A percentile compares a stretch with the other conserved stretches of the same genome.
These are phyloP conservation scores for Dicyrtomina minuta DNA, from an alignment of 2,888 invertebrate genomes.

Conservation along the genomic window DNA sequence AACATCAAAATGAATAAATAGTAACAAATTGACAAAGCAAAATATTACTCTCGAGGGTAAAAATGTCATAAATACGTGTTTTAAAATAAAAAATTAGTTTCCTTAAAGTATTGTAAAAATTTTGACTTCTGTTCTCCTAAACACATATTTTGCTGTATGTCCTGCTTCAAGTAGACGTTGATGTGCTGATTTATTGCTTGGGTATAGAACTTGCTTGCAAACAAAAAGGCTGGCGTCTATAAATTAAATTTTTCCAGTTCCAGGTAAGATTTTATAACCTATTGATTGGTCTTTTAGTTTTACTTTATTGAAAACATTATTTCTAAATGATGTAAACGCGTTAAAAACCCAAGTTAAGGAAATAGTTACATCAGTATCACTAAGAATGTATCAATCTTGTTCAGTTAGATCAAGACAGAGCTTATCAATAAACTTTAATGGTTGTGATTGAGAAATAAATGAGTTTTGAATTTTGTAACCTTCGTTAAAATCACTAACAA, in stretches of 20 bases:
- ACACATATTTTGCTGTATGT: conserved; percentile 22
- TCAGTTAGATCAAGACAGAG: conserved; percentile 13
- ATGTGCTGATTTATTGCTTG: conserved; percentile 45
- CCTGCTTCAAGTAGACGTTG: conserved; percentile 36
- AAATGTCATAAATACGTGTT: conserved; percentile 54
- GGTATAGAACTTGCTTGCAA: conserved; percentile 43
- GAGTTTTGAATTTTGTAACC: neutral
- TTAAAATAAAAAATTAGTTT: conserved; percentile 52
- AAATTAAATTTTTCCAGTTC: conserved; percentile 39
- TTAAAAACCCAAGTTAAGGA: no score
- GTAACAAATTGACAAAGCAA: conserved; percentile 44
- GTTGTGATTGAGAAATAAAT: neutral
- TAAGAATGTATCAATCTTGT: neutral
- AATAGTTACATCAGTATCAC: no score
- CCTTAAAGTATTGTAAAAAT: conserved; percentile 44
- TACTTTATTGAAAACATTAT: neutral
- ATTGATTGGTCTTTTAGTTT: no score
- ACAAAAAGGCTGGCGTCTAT: conserved; percentile 47
- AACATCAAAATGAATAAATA: no score
- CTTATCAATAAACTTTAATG: conserved; percentile 8
- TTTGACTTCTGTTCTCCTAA: conserved; percentile 26
- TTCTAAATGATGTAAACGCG: no score
- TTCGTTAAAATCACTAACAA: neutral
- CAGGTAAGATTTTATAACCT: no score
- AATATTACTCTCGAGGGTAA: conserved; percentile 54